Evolutionary conservation across 2,113 vertebrate genomes (phyloP), one percentile per base, ranked within the genome.

Genomic region (Glareola pratincola): DNA sequence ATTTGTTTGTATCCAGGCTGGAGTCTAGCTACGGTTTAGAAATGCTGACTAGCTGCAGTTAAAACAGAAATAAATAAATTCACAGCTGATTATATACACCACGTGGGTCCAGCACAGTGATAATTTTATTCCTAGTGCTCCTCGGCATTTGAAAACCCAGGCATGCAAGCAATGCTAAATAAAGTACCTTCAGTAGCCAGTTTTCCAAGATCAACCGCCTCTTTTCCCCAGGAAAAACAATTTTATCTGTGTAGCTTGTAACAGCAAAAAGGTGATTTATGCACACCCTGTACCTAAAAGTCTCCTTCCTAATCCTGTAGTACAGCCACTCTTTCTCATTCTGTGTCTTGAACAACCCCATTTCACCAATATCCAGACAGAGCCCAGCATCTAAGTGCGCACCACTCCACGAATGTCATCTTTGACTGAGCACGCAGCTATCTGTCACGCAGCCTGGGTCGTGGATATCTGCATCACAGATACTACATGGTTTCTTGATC

Each of bases 11-110:
- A 83, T 30, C 17, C 48, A 90, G 53, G 60, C 53, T 64, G 41
- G 39, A 87, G 69, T 56, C 51, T 76, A 64, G 43, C 60, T 82
- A 64, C 0, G 0, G 48, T 68, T 87, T 68, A 72, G 74, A 94
- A 94, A 94, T 34, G 85, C 73, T 90, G 80, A 95, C 63, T 82
- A 87, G 87, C 71, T 69, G 50, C 15, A 73, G 36, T 54, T 77
- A 73, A 85, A 96, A 82, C 18, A 81, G 71, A 94, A 94, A 82
- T 64, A 95, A 94, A 85, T 59, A 80, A 82, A 84, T 87, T 93
- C 87, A 88, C 57, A 93, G 74, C 53, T 88, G 66, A 96, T 82
- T 75, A 78, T 29, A 85, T 5, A 68, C 2, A 81, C 43, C 37
- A 15, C 32, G 12, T 69, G 74, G n/a, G 74, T 73, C 81, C 50